Base-by-base conservation (phyloP, 2,888 invertebrate genomes). In the Drosophila nigritarsus region DNA sequence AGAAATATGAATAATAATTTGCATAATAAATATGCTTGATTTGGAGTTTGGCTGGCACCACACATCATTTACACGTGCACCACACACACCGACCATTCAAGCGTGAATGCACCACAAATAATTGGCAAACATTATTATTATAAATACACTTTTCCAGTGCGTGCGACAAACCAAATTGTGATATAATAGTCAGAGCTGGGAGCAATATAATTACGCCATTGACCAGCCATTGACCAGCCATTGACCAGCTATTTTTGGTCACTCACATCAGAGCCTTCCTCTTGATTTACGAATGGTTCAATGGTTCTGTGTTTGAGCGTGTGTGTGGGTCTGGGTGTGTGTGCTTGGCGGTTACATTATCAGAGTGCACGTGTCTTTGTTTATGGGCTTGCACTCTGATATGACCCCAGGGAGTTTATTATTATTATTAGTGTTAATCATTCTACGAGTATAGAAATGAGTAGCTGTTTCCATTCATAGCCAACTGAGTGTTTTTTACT, bases 91-190 rank as follows among this genome's bases (percentile, higher is more conserved):
- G 29, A 20, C 54, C 67, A 80, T 53, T 78, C 49, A 78, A 66
- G 54, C 68, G 73, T 73, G 56, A 83, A 66, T 76, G 64, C 55
- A 69, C 53, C 48, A 76, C 69, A 85, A 76, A 83, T 80, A 80
- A 75, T 75, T 69, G 65, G 65, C 67, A 76, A 80, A 83, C 69
- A 86, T 69, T 81, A 69, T 71, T 65, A 83, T 68, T 71, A 71
- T 68, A 45, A 24, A 24, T 15, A 24, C 20, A 45, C 15, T 8
- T 66, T 54, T 59, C 71, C 70, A 80, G 50, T 69, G 70, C 59
- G 45, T 63, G 42, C 36, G 51, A 27, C 45, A 27, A 54, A 38
- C 45, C 20, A 59, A 66, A 73, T 73, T 61, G 65, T 36, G 45
- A 51, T 61, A 55, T 48, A 15, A 61, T 66, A 48, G 51, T 32